Percentiles rank a stretch among this genome's conserved stretches.
phyloP scores from a whole-genome alignment of 2,797 vertebrate genomes.

The Lutjanus argentimaculatus region DNA sequence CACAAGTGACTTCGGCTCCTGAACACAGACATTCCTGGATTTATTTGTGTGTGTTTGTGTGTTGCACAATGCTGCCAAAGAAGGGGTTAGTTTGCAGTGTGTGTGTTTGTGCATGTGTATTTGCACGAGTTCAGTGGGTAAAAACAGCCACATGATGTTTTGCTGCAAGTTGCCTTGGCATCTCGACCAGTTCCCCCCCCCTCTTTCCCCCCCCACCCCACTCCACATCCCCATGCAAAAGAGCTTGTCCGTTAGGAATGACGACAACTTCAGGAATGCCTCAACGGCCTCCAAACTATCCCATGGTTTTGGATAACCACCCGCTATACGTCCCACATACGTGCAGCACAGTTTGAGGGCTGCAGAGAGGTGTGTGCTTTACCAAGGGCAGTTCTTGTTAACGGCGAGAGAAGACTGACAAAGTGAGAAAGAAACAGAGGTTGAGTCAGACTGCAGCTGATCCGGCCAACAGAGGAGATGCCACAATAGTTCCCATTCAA shows the following conservation, averaged over 20 bases:
- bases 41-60: slow-evolving; percentile 26
- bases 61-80: slow-evolving; percentile 38
- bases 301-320: slow-evolving; percentile 26
- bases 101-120: slow-evolving; percentile 45
- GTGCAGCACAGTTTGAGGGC: not conserved
- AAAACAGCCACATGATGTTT: slow-evolving; percentile 76
- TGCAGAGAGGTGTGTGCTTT: slow-evolving; percentile 17
- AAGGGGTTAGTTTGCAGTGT: slow-evolving; percentile 25
- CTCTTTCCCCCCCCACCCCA: not conserved
- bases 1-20: slow-evolving; percentile 47
- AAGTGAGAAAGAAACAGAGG: slow-evolving; percentile 48
- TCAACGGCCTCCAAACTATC: slow-evolving; percentile 21
- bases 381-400: not conserved
- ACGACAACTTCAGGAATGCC: slow-evolving; percentile 48
- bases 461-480: slow-evolving; percentile 63
- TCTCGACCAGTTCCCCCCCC: not conserved
- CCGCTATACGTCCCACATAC: slow-evolving; percentile 4
- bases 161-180: slow-evolving; percentile 48
- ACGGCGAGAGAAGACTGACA: slow-evolving; percentile 11
- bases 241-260: slow-evolving; percentile 47
- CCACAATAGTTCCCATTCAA: slow-evolving; percentile 84
- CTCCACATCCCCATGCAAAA: slow-evolving; percentile 15
- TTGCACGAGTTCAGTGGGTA: slow-evolving; percentile 47
- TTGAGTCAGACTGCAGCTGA: slow-evolving; percentile 81
- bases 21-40: slow-evolving; percentile 45